Evolutionary conservation across 2,888 invertebrate species (phyloP).

Genomic region (Melanophora roralis): DNA sequence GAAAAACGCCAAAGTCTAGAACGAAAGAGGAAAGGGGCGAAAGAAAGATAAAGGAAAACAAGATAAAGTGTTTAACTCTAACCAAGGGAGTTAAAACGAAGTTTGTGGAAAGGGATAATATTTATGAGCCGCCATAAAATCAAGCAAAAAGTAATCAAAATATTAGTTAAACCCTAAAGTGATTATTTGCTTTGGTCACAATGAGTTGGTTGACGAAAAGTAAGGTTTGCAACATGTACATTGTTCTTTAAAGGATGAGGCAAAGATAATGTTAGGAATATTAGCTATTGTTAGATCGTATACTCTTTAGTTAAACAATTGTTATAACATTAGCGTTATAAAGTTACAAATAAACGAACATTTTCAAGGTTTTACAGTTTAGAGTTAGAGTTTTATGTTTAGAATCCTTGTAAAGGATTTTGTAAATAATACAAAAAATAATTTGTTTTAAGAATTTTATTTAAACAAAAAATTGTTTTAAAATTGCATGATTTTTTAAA

Average conservation of each 20-base stretch:
- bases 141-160: slow-evolving; percentile 29
- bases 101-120: slow-evolving; percentile 15
- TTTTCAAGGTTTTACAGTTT: slow-evolving; percentile 10
- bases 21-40: neutral
- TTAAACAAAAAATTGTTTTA: slow-evolving; percentile 8
- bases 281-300: slow-evolving; percentile 36
- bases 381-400: neutral
- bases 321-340: slow-evolving; percentile 33
- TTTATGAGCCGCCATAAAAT: slow-evolving; percentile 43
- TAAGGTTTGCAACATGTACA: neutral
- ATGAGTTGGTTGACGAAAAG: slow-evolving; percentile 11
- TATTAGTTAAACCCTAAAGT: slow-evolving; percentile 49
- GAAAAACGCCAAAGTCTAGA: neutral
- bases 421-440: neutral
- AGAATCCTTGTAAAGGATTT: too few species aligned
- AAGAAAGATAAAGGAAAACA: slow-evolving; percentile 17
- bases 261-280: slow-evolving; percentile 28
- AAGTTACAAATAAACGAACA: neutral
- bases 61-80: slow-evolving; percentile 45
- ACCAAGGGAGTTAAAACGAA: neutral
- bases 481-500: slow-evolving; percentile 22
- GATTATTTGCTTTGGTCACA: slow-evolving; percentile 51
- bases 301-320: slow-evolving; percentile 34
- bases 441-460: neutral
- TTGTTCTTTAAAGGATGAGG: neutral